Evolutionary conservation across 1,140 invertebrate genomes (phyloP).

Genomic region (Conus betulinus): DNA sequence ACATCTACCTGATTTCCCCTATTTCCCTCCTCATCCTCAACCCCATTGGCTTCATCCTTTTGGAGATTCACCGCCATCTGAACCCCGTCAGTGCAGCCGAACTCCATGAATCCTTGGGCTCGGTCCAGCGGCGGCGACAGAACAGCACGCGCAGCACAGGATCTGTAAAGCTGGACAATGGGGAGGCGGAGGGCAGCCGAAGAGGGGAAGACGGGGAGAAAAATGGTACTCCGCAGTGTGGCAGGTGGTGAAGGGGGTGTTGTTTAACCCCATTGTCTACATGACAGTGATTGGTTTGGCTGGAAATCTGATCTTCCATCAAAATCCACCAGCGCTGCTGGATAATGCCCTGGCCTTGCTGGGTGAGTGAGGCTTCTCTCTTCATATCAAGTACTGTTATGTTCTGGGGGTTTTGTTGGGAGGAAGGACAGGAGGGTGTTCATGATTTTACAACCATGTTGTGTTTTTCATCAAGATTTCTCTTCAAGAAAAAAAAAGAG

Average conservation of each 20-base stretch:
- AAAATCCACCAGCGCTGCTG: slow-evolving; percentile 85
- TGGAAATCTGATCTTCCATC: slow-evolving; percentile 89
- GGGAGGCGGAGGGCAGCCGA: no score
- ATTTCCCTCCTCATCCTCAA: slow-evolving; percentile 95
- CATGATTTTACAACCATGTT: no score
- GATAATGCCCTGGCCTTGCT: slow-evolving; percentile 84
- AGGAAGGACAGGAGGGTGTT: no score
- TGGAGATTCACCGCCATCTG: slow-evolving; percentile 87
- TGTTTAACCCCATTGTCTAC: slow-evolving; percentile 92
- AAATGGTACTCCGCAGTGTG: slow-evolving; percentile 36
- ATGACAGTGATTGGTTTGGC: slow-evolving; percentile 95
- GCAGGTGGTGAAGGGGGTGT: slow-evolving; percentile 81
- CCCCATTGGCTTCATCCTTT: slow-evolving; percentile 91
- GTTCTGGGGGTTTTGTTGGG: no score
- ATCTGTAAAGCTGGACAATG: not conserved
- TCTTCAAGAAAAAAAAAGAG: no score
- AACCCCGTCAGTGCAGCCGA: slow-evolving; percentile 55
- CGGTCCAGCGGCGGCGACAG: not conserved
- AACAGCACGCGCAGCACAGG: not conserved
- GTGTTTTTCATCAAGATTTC: no score
- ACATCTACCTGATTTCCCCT: slow-evolving; percentile 94
- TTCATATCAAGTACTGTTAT: no score
- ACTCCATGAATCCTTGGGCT: not conserved
- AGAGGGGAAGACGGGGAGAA: not conserved
- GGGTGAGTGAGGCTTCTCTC: slow-evolving; percentile 54